A percentile compares a stretch with the other conserved stretches of the same genome.
phyloP scores from a whole-genome alignment of 30 jellyfish, hydroid and myxozoan genomes.

The Phacellophora camtschatica region DNA sequence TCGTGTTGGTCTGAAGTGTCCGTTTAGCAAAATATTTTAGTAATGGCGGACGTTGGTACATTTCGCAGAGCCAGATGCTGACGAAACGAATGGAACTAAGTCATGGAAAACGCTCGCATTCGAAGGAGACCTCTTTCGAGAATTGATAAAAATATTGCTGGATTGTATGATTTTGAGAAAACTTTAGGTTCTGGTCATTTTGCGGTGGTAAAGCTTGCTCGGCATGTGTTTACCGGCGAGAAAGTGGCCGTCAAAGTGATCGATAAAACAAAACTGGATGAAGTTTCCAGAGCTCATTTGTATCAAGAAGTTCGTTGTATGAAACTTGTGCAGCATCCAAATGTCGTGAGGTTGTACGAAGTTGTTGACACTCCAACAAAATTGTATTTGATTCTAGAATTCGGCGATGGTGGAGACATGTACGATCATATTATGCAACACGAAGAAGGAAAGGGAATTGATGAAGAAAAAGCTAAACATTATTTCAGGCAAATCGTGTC shows the following conservation, averaged over 20 bases:
- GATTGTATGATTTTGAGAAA: slow-evolving; percentile 87
- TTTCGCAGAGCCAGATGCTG: slow-evolving; percentile 42
- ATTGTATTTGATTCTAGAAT: slow-evolving; percentile 89
- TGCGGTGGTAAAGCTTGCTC: slow-evolving; percentile 95
- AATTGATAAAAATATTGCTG: slow-evolving; percentile 86
- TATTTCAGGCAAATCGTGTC: slow-evolving; percentile 93
- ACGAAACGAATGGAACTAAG: not conserved
- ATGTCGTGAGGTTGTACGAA: slow-evolving; percentile 91
- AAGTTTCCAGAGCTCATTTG: slow-evolving; percentile 89
- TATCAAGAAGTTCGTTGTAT: slow-evolving; percentile 91
- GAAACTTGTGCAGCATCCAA: slow-evolving; percentile 98
- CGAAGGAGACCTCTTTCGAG: slow-evolving; percentile 28
- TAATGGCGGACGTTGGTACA: not conserved
- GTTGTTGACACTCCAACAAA: slow-evolving; percentile 93
- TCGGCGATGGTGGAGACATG: slow-evolving; percentile 99
- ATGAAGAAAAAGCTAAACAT: slow-evolving; percentile 92
- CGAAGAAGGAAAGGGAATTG: slow-evolving; percentile 85
- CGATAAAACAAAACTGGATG: slow-evolving; percentile 92
- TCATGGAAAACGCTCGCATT: slow-evolving; percentile 18
- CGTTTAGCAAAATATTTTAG: not conserved
- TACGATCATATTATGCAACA: slow-evolving; percentile 96
- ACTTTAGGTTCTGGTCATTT: slow-evolving; percentile 97
- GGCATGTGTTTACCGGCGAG: slow-evolving; percentile 97
- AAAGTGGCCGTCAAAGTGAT: slow-evolving; percentile 97
- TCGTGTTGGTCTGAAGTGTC: not conserved